Evolutionary conservation across 2,797 vertebrate species (phyloP).

Genomic region (Premnoplex brunnescens): DNA sequence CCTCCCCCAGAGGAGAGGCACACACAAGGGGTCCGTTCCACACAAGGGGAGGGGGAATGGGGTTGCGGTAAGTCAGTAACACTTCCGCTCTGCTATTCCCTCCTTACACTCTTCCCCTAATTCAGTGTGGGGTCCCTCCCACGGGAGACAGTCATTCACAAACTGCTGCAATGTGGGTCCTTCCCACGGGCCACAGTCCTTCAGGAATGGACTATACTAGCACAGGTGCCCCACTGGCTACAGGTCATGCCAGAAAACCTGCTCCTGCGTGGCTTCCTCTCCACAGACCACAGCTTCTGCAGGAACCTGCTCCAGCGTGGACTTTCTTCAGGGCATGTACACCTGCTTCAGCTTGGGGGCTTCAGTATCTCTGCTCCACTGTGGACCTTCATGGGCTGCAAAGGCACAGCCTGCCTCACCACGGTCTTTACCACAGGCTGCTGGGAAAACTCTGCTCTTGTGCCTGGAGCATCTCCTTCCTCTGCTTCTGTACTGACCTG

Average conservation of each 20-base stretch:
- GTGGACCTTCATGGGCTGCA: neutral
- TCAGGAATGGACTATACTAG: neutral
- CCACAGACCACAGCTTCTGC: neutral
- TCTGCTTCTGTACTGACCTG: neutral
- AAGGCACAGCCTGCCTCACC: neutral
- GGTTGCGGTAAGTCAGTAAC: fast-evolving
- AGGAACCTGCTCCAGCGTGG: neutral
- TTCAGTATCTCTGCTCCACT: neutral
- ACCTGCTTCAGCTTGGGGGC: neutral
- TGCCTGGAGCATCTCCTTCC: neutral
- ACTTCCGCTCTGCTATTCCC: fast-evolving
- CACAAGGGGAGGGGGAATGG: fast-evolving
- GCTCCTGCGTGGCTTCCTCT: neutral
- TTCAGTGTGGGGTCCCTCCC: fast-evolving
- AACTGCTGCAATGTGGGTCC: neutral
- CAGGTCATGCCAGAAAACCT: neutral
- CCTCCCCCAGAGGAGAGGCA: fast-evolving
- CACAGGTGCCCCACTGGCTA: fast-evolving
- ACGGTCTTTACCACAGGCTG: neutral
- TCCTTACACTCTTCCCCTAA: neutral
- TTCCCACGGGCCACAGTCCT: fast-evolving
- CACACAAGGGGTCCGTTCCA: neutral
- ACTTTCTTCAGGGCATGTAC: neutral
- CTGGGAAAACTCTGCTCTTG: neutral
- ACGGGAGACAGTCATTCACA: fast-evolving